Percentiles rank a stretch among this genome's conserved stretches.
These are phyloP conservation scores for Laterallus jamaicensis DNA, from an alignment of 2,113 vertebrate species.

Conservation along the genomic window DNA sequence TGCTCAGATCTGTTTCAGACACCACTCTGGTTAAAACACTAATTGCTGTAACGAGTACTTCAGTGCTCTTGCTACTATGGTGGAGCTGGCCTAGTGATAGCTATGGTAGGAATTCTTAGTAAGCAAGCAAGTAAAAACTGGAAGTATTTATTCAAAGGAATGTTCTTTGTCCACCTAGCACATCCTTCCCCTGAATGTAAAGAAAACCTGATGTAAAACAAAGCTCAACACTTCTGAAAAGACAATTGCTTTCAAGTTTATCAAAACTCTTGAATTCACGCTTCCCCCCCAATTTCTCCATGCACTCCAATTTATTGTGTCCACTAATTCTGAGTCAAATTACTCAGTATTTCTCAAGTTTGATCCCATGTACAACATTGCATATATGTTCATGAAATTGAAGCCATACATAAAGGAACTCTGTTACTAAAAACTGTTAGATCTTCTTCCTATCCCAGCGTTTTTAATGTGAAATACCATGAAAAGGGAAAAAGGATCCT, in stretches of 20 bases:
- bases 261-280: background rate
- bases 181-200: background rate
- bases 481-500: background rate
- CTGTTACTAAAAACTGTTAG: background rate
- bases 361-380: background rate
- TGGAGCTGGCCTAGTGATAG: slow-evolving; percentile 20
- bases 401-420: background rate
- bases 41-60: slow-evolving; percentile 46
- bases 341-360: background rate
- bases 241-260: background rate
- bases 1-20: slow-evolving; percentile 63
- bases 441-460: background rate
- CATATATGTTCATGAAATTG: background rate
- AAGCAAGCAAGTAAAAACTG: slow-evolving; percentile 65
- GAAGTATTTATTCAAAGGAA: slow-evolving; percentile 53
- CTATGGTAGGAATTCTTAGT: slow-evolving; percentile 61
- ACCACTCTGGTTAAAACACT: slow-evolving; percentile 48
- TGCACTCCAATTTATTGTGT: background rate
- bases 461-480: background rate
- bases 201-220: background rate
- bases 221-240: background rate
- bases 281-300: background rate
- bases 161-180: slow-evolving; percentile 43
- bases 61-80: background rate
- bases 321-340: background rate